These are phyloP conservation scores for Rhagologus leucostigma DNA, from an alignment of 2,113 vertebrate genomes.

Conservation along the genomic window DNA sequence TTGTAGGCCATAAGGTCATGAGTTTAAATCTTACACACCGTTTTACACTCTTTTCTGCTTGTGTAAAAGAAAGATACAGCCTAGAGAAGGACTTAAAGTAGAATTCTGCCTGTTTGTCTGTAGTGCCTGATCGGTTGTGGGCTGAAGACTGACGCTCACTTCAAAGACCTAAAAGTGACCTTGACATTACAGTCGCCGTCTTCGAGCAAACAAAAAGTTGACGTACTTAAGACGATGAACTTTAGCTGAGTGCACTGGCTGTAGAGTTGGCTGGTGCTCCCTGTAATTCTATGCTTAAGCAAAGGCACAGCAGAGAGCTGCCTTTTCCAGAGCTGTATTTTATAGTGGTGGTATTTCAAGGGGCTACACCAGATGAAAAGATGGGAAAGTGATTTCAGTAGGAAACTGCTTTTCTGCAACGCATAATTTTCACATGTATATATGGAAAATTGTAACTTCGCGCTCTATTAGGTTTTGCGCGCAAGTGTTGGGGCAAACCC, in stretches of 20 bases:
- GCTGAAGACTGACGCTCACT: background rate
- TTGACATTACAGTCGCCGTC: background rate
- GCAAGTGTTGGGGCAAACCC: conserved; percentile 36
- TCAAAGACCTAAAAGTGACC: conserved; percentile 16
- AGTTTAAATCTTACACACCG: background rate
- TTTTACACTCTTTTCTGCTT: background rate
- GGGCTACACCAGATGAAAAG: background rate
- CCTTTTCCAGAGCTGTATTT: background rate
- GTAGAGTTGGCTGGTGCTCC: background rate
- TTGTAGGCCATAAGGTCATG: background rate
- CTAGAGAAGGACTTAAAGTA: background rate
- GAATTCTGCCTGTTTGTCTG: background rate
- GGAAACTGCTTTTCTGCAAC: background rate
- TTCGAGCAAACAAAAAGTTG: conserved; percentile 11
- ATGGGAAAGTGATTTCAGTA: conserved; percentile 5
- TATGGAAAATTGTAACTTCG: conserved; percentile 44
- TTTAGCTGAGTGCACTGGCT: background rate
- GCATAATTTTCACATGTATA: conserved; percentile 8
- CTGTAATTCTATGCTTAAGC: background rate
- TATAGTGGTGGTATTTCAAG: background rate
- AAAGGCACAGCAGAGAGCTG: background rate
- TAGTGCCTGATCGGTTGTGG: background rate
- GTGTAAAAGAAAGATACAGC: background rate
- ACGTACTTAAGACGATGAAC: background rate
- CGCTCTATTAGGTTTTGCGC: conserved; percentile 11